A percentile compares a stretch with the other conserved stretches of the same genome.
Conservation (phyloP, 2,113 vertebrate genomes). For the Muntiacus muntjak region DNA sequence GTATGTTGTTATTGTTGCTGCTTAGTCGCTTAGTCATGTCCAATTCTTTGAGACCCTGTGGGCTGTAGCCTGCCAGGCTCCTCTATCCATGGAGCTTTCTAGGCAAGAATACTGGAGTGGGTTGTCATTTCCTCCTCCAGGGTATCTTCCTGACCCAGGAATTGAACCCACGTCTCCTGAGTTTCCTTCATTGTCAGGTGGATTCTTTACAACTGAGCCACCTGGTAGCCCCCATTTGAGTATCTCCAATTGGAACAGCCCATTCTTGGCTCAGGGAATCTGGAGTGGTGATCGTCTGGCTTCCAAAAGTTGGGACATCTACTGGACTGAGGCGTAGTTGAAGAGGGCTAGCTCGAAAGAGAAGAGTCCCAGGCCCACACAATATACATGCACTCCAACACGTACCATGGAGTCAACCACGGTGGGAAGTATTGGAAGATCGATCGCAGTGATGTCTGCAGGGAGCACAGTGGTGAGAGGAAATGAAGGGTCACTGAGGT, state of each 20-base stretch:
- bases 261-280: not conserved
- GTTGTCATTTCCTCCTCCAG: not conserved
- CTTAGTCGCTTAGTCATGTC: not conserved
- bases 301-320: not conserved
- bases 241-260: not conserved
- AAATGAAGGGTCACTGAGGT: not conserved
- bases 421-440: not conserved
- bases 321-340: not conserved
- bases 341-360: not conserved
- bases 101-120: not conserved
- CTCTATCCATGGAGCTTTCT: not conserved
- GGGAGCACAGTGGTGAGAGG: not conserved
- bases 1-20: not conserved
- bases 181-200: not conserved
- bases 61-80: not conserved
- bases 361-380: not conserved
- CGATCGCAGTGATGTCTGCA: rapidly evolving
- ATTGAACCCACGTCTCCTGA: not conserved
- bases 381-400: not conserved
- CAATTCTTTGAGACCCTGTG: rapidly evolving
- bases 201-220: not conserved
- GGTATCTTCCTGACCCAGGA: not conserved
- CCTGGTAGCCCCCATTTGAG: not conserved
- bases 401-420: rapidly evolving
- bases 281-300: not conserved